A percentile compares a stretch with the other conserved stretches of the same genome.
Evolutionary conservation across 2,797 vertebrate species (phyloP).

Genomic region (Melanotaenia parkinsoni): DNA sequence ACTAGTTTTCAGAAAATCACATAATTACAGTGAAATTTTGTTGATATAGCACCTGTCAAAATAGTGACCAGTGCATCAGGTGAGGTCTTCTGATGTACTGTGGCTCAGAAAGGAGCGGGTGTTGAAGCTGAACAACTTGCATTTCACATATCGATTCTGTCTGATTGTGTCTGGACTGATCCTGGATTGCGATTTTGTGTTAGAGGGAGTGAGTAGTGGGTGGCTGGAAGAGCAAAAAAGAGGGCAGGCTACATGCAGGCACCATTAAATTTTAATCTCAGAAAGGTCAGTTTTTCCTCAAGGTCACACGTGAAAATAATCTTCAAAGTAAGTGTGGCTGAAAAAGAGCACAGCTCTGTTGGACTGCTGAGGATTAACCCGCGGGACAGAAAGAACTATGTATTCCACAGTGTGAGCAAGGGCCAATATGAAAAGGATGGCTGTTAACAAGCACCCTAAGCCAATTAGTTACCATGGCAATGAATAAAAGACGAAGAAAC

Average conservation of each 20-base stretch:
- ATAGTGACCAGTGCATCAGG: constrained; percentile 11
- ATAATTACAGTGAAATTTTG: constrained; percentile 1
- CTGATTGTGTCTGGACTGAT: constrained; percentile 63
- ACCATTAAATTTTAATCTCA: constrained; percentile 63
- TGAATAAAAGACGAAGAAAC: constrained; percentile 39
- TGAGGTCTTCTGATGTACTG: constrained; percentile 41
- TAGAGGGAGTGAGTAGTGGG: constrained; percentile 28
- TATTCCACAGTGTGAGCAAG: constrained; percentile 24
- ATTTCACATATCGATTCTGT: constrained; percentile 69
- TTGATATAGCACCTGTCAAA: constrained; percentile 35
- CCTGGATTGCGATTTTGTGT: constrained; percentile 5
- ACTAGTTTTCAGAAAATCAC: not conserved
- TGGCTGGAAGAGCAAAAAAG: constrained; percentile 44
- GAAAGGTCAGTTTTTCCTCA: constrained; percentile 64
- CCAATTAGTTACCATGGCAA: constrained; percentile 71
- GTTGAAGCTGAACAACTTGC: constrained; percentile 46
- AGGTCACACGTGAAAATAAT: constrained; percentile 70
- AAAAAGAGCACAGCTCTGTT: constrained; percentile 16
- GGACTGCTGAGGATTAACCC: constrained; percentile 40
- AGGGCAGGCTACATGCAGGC: constrained; percentile 48
- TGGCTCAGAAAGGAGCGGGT: constrained; percentile 26
- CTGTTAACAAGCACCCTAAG: constrained; percentile 49
- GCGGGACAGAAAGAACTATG: constrained; percentile 16
- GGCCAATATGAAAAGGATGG: constrained; percentile 35
- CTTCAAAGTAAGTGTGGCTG: constrained; percentile 54